A percentile compares a stretch with the other conserved stretches of the same genome.
phyloP scores from a whole-genome alignment of 35 echinoderm and acorn worm species.

The Holothuria glaberrima region DNA sequence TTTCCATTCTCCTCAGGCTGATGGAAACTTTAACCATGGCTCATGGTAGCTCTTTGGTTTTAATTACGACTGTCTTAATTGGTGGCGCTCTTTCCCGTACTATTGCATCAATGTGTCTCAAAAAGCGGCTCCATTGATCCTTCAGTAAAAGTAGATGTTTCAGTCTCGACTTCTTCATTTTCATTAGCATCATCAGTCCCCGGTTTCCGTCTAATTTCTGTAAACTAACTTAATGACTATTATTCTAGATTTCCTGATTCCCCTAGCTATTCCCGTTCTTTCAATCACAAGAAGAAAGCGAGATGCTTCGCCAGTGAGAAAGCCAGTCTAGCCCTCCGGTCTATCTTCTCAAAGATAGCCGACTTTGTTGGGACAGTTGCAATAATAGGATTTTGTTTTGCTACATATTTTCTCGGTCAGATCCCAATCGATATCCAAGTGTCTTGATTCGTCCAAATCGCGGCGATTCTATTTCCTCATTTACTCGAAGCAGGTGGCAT shows the following conservation, averaged over 20 bases:
- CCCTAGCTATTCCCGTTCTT: slow-evolving; percentile 34
- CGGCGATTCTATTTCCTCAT: slow-evolving; percentile 48
- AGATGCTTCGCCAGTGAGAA: slow-evolving; percentile 12
- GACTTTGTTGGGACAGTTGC: slow-evolving; percentile 44
- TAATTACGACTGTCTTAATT: no score
- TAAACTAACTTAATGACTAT: slow-evolving; percentile 43
- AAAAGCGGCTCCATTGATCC: no score
- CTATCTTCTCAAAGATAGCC: slow-evolving; percentile 1
- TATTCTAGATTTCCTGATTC: slow-evolving; percentile 45
- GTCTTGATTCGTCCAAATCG: slow-evolving; percentile 39
- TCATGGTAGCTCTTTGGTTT: no score
- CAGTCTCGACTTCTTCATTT: not conserved
- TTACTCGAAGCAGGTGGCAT: slow-evolving; percentile 40
- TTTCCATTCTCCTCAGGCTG: no score
- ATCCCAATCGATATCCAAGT: slow-evolving; percentile 34
- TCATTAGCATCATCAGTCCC: slow-evolving; percentile 8
- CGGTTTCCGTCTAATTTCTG: slow-evolving; percentile 8
- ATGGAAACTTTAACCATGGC: no score
- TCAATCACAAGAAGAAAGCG: slow-evolving; percentile 18
- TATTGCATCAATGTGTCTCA: no score
- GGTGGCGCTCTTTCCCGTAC: no score
- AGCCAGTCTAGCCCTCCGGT: slow-evolving; percentile 8
- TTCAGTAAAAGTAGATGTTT: no score
- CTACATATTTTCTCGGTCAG: slow-evolving; percentile 47
- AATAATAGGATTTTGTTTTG: slow-evolving; percentile 50